Evolutionary conservation across 2,888 invertebrate genomes (phyloP), one percentile per base, ranked within the genome.

Genomic region (Drosophila pegasa): DNA sequence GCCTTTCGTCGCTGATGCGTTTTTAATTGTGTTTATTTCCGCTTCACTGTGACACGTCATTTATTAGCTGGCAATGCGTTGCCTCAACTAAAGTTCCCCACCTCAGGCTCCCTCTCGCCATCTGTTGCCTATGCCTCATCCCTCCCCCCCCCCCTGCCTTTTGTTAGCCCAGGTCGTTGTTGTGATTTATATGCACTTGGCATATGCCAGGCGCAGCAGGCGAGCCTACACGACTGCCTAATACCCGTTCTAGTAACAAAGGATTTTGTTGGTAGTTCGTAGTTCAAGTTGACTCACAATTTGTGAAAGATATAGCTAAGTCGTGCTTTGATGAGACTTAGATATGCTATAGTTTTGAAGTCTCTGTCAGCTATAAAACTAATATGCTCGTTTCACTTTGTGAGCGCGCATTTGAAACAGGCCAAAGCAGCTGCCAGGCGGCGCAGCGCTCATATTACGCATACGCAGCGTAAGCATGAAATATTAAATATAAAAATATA

Each of bases 21-120:
- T 89, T 88, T 88, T 89, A 88, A 89, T 88, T 88, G 83, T 89
- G 76, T 87, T 85, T 82, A 80, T 82, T 89, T 88, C 89, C 89
- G 87, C 80, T 82, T 76, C 69, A 72, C 62, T 76, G 75, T 87
- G 89, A 78, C 86, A 82, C 78, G 83, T 82, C 75, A 82, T 87
- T 88, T 85, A 84, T 89, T 86, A 79, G 87, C 66, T 50, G 52
- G 50, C 59, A 51, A 60, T 45, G 59, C 58, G 43, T 38, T 37
- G 40, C 16, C 12, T n/a, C 25, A 25, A 43, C 43, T 43, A 43
- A 43, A 25, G 2, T n/a, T 47, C 16, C 41, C 22, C 29, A 2
- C n/a, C 25, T 7, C 7, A 12, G 12, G 5, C 14, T 4, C n/a
- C n/a, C 8, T 6, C 20, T 22, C 3, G 1, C 1, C 2, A n/a